Evolutionary conservation across 1,140 invertebrate species (phyloP).

Genomic region (Pinna nobilis): DNA sequence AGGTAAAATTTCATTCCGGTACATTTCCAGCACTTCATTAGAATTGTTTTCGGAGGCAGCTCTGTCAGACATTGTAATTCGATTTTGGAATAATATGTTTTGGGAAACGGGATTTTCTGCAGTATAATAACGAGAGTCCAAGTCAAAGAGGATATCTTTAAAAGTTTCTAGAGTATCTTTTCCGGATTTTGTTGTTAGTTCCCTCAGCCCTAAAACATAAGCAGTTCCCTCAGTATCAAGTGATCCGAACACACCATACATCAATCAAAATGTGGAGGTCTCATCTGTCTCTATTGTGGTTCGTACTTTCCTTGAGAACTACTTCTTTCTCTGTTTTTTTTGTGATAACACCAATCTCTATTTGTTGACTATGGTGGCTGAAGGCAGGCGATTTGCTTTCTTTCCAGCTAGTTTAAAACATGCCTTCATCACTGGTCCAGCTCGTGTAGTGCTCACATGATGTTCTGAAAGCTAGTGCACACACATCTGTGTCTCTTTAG

Average conservation of each 20-base stretch:
- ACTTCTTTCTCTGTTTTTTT: conserved; percentile 17
- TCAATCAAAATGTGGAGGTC: conserved; percentile 38
- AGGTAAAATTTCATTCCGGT: not conserved
- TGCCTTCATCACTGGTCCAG: conserved; percentile 16
- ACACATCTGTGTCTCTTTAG: conserved; percentile 19
- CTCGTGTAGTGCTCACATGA: conserved; percentile 7
- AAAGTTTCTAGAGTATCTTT: conserved; percentile 17
- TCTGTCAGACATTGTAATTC: conserved; percentile 26
- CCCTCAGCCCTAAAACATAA: conserved; percentile 35
- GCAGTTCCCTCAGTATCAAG: conserved; percentile 14
- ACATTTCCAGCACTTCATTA: conserved; percentile 17
- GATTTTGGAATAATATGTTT: conserved; percentile 21
- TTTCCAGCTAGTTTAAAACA: conserved; percentile 15
- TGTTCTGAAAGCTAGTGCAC: conserved; percentile 9
- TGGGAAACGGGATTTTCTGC: not conserved
- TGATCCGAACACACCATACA: conserved; percentile 22
- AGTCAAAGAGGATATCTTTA: conserved; percentile 34
- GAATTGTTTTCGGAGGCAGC: conserved; percentile 20
- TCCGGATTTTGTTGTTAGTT: conserved; percentile 25
- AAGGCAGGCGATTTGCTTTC: conserved; percentile 29
- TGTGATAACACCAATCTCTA: conserved; percentile 22
- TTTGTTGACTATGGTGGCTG: conserved; percentile 14
- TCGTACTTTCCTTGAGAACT: not conserved
- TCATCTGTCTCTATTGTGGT: conserved; percentile 40
- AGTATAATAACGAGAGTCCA: conserved; percentile 1